phyloP scores from a whole-genome alignment of 2,888 invertebrate genomes.

The Nymphalis polychloros region DNA sequence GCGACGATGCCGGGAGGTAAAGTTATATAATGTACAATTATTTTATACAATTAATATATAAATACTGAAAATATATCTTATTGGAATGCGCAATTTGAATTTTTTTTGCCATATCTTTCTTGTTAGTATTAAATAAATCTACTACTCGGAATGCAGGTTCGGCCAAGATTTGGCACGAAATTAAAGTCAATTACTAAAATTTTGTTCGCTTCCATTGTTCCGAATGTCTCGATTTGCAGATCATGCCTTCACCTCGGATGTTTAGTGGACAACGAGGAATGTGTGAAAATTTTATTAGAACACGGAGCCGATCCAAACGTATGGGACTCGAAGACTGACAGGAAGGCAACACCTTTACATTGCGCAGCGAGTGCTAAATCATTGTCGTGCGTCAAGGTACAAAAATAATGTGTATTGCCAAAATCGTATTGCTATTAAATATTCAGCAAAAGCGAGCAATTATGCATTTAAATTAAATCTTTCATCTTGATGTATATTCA shows the following conservation, averaged over 20 bases:
- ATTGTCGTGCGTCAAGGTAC: slow-evolving; percentile 82
- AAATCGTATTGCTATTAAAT: not conserved
- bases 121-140: no score
- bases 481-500: no score
- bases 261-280: slow-evolving; percentile 87
- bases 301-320: slow-evolving; percentile 85
- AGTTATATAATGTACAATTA: not conserved
- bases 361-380: slow-evolving; percentile 88
- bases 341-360: slow-evolving; percentile 87
- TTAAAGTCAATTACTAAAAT: no score
- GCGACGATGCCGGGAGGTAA: slow-evolving; percentile 86
- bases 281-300: slow-evolving; percentile 86
- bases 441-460: not conserved
- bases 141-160: no score
- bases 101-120: no score
- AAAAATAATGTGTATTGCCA: not conserved
- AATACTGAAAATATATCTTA: no score
- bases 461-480: not conserved
- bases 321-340: slow-evolving; percentile 85
- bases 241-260: slow-evolving; percentile 88
- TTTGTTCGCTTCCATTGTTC: not conserved
- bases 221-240: slow-evolving; percentile 44
- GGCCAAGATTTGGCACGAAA: no score
- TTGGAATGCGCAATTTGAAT: no score
- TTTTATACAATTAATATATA: no score